A percentile compares a stretch with the other conserved stretches of the same genome.
These are phyloP conservation scores for Arnoldichthys spilopterus DNA, from an alignment of 2,797 vertebrate genomes.

Conservation along the genomic window DNA sequence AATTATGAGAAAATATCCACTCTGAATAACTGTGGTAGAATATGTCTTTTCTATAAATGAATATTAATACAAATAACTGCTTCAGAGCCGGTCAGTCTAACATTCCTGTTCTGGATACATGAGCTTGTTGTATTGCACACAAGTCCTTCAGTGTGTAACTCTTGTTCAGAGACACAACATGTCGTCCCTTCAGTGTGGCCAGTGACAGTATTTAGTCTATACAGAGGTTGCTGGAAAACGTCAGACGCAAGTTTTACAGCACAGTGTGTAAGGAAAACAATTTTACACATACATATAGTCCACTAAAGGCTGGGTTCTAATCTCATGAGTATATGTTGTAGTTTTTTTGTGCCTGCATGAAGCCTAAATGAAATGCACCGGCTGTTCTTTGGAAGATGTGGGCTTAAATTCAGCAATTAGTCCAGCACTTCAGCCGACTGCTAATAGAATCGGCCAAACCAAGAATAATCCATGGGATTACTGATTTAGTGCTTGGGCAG, in stretches of 20 bases:
- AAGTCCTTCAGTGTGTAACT: background rate
- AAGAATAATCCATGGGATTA: slow-evolving; percentile 40
- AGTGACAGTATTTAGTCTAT: background rate
- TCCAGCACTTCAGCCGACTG: background rate
- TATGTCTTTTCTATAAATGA: background rate
- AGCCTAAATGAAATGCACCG: background rate
- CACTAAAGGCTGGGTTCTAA: background rate
- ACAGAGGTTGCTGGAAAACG: background rate
- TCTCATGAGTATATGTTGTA: background rate
- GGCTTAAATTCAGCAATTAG: slow-evolving; percentile 25
- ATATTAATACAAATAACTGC: background rate
- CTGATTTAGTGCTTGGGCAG: slow-evolving; percentile 30
- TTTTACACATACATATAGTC: background rate
- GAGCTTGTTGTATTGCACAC: background rate
- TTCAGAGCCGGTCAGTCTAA: background rate
- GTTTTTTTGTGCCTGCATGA: background rate
- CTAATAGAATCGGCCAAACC: slow-evolving; percentile 24
- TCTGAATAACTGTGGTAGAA: background rate
- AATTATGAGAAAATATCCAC: background rate
- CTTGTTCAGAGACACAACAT: background rate
- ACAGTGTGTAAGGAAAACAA: background rate
- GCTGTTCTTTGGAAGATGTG: background rate
- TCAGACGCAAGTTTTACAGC: background rate
- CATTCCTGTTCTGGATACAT: background rate
- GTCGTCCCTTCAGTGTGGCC: background rate